phyloP scores from a whole-genome alignment of 1,140 invertebrate species.

The Ips nitidus region DNA sequence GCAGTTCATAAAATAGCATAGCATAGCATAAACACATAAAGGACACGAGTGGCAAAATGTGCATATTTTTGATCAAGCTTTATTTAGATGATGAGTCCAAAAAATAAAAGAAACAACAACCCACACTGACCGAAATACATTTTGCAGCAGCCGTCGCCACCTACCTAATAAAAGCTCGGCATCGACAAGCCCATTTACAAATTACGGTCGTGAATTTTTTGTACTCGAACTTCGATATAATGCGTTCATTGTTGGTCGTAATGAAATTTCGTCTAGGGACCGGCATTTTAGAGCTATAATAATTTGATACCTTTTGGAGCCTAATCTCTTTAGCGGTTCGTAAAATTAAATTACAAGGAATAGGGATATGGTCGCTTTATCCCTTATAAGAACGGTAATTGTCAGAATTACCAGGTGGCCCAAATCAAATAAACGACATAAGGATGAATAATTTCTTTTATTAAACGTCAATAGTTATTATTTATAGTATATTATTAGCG shows the following conservation, averaged over 20 bases:
- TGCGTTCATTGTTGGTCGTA: slow-evolving; percentile 7
- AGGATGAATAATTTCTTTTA: too few relatives aligned
- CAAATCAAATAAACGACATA: too few relatives aligned
- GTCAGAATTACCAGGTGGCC: slow-evolving; percentile 2
- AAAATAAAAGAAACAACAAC: too few relatives aligned
- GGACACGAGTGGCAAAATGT: too few relatives aligned
- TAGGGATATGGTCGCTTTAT: slow-evolving; percentile 4
- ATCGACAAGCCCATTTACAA: slow-evolving; percentile 7
- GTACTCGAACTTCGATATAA: slow-evolving; percentile 1
- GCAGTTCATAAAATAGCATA: too few relatives aligned
- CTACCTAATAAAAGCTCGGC: neutral
- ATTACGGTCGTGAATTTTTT: slow-evolving; percentile 14
- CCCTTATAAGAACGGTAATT: slow-evolving; percentile 18
- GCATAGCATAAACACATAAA: too few relatives aligned
- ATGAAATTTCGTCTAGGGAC: slow-evolving; percentile 16
- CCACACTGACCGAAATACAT: too few relatives aligned
- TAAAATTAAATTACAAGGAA: slow-evolving; percentile 30
- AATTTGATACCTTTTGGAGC: slow-evolving; percentile 28
- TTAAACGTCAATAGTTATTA: too few relatives aligned
- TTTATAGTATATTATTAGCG: too few relatives aligned
- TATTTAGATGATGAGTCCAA: too few relatives aligned
- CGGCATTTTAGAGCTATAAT: slow-evolving; percentile 21
- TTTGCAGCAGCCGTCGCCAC: too few relatives aligned
- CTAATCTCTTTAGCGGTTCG: slow-evolving; percentile 25
- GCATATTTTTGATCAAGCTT: too few relatives aligned